Percentiles rank a stretch among this genome's conserved stretches.
These are phyloP conservation scores for Himalopsyche japonica DNA, from an alignment of 2,888 invertebrate genomes.

Conservation along the genomic window DNA sequence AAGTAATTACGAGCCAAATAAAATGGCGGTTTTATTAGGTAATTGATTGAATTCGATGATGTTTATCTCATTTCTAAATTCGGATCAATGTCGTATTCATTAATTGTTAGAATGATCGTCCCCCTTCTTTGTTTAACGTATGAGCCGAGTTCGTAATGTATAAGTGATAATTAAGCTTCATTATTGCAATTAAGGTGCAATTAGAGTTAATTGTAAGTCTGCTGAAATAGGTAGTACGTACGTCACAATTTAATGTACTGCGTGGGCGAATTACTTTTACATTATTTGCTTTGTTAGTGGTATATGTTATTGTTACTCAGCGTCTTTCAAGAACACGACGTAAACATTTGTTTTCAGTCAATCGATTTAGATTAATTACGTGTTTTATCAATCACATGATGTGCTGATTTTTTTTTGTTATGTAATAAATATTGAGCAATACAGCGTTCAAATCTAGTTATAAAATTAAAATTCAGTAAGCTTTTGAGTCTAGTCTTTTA, in stretches of 20 bases:
- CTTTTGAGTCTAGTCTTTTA: too few relatives aligned
- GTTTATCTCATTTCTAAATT: background rate
- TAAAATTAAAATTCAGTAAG: too few relatives aligned
- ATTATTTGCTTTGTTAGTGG: too few relatives aligned
- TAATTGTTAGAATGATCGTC: background rate
- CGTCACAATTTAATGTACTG: background rate
- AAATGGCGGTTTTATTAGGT: background rate
- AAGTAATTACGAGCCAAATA: background rate
- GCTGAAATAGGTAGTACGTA: background rate
- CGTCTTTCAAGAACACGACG: too few relatives aligned
- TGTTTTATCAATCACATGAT: too few relatives aligned
- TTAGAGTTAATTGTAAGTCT: slow-evolving; percentile 36
- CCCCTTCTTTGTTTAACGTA: background rate
- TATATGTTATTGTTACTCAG: too few relatives aligned
- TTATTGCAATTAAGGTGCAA: slow-evolving; percentile 40
- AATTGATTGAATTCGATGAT: background rate
- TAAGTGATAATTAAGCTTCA: slow-evolving; percentile 37
- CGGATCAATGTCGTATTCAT: background rate
- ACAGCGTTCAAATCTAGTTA: too few relatives aligned
- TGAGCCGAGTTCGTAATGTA: background rate
- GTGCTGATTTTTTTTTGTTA: too few relatives aligned
- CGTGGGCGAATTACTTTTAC: background rate
- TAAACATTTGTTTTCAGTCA: too few relatives aligned
- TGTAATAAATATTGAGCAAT: too few relatives aligned
- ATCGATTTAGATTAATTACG: too few relatives aligned